Conservation (phyloP, 2,797 vertebrate species). For the Danio albolineatus region DNA sequence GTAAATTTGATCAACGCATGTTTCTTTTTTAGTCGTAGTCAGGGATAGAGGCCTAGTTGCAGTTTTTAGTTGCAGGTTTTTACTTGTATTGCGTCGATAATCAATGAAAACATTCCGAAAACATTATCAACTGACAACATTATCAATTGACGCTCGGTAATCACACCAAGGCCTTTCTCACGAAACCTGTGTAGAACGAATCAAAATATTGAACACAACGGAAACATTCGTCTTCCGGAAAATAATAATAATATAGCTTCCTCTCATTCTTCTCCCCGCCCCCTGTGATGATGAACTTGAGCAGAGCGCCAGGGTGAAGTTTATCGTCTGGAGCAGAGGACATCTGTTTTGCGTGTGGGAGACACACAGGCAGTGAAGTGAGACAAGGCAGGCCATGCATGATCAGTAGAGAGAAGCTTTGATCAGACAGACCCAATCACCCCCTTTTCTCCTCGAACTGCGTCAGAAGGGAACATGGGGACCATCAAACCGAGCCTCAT, state of each 20-base stretch:
- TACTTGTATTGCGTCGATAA: too few species aligned
- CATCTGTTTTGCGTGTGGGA: conserved; percentile 65
- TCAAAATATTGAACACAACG: not conserved
- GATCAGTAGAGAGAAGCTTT: conserved; percentile 64
- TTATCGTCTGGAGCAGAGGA: conserved; percentile 56
- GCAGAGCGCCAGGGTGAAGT: conserved; percentile 48
- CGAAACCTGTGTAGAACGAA: not conserved
- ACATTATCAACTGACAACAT: too few species aligned
- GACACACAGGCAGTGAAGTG: conserved; percentile 56
- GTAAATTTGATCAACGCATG: not conserved
- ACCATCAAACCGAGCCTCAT: conserved; percentile 57
- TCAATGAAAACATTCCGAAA: too few species aligned
- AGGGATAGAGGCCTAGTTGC: too few species aligned
- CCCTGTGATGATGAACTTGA: conserved; percentile 46
- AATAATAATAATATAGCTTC: not conserved
- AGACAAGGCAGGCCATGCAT: conserved; percentile 63
- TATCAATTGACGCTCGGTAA: not conserved
- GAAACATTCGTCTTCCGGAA: not conserved
- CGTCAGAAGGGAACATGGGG: conserved; percentile 47
- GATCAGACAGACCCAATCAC: conserved; percentile 55
- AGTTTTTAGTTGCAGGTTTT: too few species aligned
- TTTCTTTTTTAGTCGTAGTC: not conserved
- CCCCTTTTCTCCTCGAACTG: conserved; percentile 36
- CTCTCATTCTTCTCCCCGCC: conserved; percentile 8
- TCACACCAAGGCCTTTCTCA: not conserved